phyloP scores from a whole-genome alignment of 2,888 invertebrate genomes.

The Mactromeris polynyma region DNA sequence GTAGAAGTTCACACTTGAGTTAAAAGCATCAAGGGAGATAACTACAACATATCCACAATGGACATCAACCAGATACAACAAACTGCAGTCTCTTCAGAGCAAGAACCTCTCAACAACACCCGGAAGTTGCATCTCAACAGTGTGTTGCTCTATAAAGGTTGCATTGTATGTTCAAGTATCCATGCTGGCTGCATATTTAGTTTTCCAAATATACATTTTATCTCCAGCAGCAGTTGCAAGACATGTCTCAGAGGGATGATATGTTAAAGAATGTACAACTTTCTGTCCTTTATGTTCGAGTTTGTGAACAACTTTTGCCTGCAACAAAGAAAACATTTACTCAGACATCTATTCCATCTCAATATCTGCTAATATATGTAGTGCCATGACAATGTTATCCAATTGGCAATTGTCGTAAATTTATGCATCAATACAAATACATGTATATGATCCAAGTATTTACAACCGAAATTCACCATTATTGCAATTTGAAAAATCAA shows the following conservation, averaged over 20 bases:
- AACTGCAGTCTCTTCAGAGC: too few species aligned
- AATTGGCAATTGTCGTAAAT: too few species aligned
- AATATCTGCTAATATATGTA: too few species aligned
- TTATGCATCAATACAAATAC: too few species aligned
- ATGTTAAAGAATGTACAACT: slow-evolving; percentile 93
- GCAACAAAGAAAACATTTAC: slow-evolving; percentile 49
- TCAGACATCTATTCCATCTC: not conserved
- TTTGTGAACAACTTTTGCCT: slow-evolving; percentile 89
- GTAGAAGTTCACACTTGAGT: too few species aligned
- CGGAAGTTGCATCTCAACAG: not conserved
- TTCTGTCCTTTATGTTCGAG: slow-evolving; percentile 88
- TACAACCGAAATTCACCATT: too few species aligned
- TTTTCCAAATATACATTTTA: slow-evolving; percentile 87
- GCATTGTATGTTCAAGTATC: slow-evolving; percentile 52
- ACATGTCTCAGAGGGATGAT: slow-evolving; percentile 93
- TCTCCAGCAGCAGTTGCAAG: slow-evolving; percentile 92
- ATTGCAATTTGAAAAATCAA: too few species aligned
- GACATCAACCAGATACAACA: too few species aligned
- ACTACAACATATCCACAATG: too few species aligned
- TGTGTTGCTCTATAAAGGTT: not conserved
- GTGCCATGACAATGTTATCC: too few species aligned
- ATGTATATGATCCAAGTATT: too few species aligned
- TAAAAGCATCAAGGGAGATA: too few species aligned
- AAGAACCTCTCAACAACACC: not conserved
- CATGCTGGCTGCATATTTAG: slow-evolving; percentile 61